phyloP scores from a whole-genome alignment of 2,888 invertebrate species.

The Tachystola acroxantha region DNA sequence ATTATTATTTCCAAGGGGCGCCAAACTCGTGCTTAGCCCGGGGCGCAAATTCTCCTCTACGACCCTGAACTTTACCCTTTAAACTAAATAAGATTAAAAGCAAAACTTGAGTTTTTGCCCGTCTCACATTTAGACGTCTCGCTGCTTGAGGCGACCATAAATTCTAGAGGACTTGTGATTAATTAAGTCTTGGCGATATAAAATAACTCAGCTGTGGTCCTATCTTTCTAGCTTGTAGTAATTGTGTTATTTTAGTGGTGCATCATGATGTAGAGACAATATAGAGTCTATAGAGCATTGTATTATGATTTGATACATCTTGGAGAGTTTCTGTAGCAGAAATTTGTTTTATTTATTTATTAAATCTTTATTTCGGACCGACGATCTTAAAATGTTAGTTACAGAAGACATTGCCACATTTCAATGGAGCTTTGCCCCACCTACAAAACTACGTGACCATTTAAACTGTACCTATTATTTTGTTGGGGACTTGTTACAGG shows the following conservation, averaged over 20 bases:
- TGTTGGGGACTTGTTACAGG: no score
- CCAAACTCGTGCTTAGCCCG: background rate
- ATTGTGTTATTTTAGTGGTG: background rate
- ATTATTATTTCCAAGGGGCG: background rate
- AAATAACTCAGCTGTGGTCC: conserved; percentile 8
- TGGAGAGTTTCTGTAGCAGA: no score
- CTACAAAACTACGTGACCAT: no score
- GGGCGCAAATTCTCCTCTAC: background rate
- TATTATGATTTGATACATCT: no score
- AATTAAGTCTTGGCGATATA: conserved; percentile 14
- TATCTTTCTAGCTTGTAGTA: background rate
- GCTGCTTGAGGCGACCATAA: conserved; percentile 8
- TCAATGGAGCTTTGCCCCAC: no score
- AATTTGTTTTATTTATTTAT: no score
- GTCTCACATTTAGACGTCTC: conserved; percentile 12
- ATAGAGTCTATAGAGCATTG: no score
- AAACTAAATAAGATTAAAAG: conserved; percentile 15
- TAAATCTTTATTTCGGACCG: no score
- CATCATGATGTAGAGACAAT: background rate
- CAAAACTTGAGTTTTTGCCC: conserved; percentile 12
- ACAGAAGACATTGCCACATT: no score
- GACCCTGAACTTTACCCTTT: conserved; percentile 7
- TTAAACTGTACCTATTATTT: no score
- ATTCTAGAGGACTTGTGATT: conserved; percentile 13
- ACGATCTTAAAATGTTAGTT: no score